Conservation (phyloP, 2,113 vertebrate species). For the Leiothrix lutea region DNA sequence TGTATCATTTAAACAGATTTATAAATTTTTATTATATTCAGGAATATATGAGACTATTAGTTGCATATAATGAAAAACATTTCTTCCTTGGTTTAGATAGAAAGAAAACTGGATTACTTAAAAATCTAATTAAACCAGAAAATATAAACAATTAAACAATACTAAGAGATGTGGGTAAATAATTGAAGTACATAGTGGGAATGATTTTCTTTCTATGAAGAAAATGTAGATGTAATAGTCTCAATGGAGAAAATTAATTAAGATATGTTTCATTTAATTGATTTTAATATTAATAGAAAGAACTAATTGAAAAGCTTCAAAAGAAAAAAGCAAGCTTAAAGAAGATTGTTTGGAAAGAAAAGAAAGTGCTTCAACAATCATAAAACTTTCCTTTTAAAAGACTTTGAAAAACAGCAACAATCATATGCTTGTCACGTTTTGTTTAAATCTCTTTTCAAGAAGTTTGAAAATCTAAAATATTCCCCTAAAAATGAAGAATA, state of each 20-base stretch:
- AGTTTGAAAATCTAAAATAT: neutral
- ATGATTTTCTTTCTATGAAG: neutral
- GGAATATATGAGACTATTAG: neutral
- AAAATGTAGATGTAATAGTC: neutral
- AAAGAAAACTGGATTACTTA: neutral
- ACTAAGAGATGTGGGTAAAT: neutral
- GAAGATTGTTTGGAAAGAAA: neutral
- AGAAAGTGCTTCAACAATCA: neutral
- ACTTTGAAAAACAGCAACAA: neutral
- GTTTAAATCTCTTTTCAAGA: neutral
- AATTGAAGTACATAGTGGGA: neutral
- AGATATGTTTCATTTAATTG: neutral
- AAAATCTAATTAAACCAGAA: neutral
- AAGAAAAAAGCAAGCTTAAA: neutral
- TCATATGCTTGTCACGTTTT: fast-evolving
- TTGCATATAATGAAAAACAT: neutral
- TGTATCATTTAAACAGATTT: neutral
- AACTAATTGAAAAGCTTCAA: neutral
- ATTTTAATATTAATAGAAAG: neutral
- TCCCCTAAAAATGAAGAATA: neutral
- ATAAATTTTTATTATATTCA: neutral
- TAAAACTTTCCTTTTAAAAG: neutral
- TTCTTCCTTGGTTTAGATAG: neutral
- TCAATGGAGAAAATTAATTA: neutral
- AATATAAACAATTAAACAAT: neutral